A percentile compares a stretch with the other conserved stretches of the same genome.
Evolutionary conservation across 2,888 invertebrate species (phyloP).

Genomic region (Pomacea canaliculata): DNA sequence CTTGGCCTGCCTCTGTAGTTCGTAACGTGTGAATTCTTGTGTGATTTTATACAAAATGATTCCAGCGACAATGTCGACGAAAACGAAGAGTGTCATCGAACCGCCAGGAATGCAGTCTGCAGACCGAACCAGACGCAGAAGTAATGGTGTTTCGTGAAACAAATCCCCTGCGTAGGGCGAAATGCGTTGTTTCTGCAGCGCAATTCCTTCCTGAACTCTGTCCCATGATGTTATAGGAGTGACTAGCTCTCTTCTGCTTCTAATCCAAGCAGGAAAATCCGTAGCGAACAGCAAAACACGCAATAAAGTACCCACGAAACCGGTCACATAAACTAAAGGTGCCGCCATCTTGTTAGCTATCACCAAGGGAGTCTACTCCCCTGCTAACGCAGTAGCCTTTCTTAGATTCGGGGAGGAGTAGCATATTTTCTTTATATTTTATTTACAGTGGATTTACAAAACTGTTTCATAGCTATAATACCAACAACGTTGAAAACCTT

Average conservation of each 20-base stretch:
- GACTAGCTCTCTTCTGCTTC: slow-evolving; percentile 45
- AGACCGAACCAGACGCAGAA: slow-evolving; percentile 29
- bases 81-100: slow-evolving; percentile 17
- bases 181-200: slow-evolving; percentile 81
- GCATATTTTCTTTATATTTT: no score
- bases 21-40: slow-evolving; percentile 77
- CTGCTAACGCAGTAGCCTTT: no score
- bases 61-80: slow-evolving; percentile 84
- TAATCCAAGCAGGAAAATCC: slow-evolving; percentile 44
- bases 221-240: slow-evolving; percentile 57
- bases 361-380: no score
- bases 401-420: no score
- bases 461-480: no score
- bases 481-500: no score
- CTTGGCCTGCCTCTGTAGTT: slow-evolving; percentile 22
- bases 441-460: no score
- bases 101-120: slow-evolving; percentile 18
- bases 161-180: slow-evolving; percentile 88
- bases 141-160: slow-evolving; percentile 79
- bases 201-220: slow-evolving; percentile 87
- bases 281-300: slow-evolving; percentile 44
- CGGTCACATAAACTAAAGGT: slow-evolving; percentile 30
- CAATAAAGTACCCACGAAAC: slow-evolving; percentile 41
- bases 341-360: slow-evolving; percentile 17
- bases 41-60: slow-evolving; percentile 80